Evolutionary conservation across 2,888 invertebrate genomes (phyloP).

Genomic region (Plebejus argus): DNA sequence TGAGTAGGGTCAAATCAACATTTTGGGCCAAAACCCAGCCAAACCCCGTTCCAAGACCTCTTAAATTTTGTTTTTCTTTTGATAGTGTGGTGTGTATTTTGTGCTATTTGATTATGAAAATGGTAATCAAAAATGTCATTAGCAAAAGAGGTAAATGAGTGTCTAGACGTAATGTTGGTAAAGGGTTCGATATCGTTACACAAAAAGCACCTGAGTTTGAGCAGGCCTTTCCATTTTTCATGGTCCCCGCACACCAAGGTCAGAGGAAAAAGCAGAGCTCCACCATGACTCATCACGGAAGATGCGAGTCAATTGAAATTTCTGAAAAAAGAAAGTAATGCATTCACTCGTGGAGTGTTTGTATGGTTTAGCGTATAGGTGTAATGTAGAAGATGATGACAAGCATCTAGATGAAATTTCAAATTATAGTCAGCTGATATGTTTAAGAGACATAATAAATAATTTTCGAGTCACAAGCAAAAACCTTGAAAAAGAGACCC

Average conservation of each 20-base stretch:
- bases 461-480: too few species aligned
- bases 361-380: not conserved
- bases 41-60: too few species aligned
- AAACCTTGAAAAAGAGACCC: too few species aligned
- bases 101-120: too few species aligned
- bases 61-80: too few species aligned
- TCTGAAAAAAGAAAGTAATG: conserved; percentile 22
- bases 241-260: conserved; percentile 21
- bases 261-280: conserved; percentile 21
- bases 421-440: too few species aligned
- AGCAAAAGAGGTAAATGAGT: too few species aligned
- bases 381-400: not conserved
- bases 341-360: not conserved
- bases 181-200: not conserved
- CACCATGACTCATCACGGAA: conserved; percentile 15
- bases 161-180: not conserved
- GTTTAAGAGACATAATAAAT: too few species aligned
- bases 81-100: too few species aligned
- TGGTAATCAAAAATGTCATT: too few species aligned
- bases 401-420: not conserved
- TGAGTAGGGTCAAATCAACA: not conserved
- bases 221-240: conserved; percentile 19
- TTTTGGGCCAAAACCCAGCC: not conserved
- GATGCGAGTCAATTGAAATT: conserved; percentile 8
- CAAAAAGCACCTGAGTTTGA: conserved; percentile 14